phyloP scores from a whole-genome alignment of 2,113 vertebrate genomes.

The Apus apus region DNA sequence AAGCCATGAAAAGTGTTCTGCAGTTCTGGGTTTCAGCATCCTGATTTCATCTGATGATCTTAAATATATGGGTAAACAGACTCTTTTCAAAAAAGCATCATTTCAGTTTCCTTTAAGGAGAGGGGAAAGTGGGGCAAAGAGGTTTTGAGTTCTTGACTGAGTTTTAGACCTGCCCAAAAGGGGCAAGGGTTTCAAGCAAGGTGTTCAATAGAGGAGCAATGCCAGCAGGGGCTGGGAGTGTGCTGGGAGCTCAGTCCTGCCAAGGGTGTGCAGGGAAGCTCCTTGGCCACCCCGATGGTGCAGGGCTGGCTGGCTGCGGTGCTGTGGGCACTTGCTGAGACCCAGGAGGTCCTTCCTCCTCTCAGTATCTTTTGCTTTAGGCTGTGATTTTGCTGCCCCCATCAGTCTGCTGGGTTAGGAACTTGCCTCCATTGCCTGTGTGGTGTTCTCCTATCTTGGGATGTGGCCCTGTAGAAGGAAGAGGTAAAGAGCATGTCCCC shows the following conservation, averaged over 20 bases:
- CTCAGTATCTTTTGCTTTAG: conserved; percentile 18
- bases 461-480: not conserved
- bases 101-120: not conserved
- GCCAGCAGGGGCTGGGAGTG: not conserved
- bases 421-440: not conserved
- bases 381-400: conserved; percentile 73
- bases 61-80: not conserved
- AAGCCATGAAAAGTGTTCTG: not conserved
- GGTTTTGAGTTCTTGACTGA: not conserved
- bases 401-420: conserved; percentile 61
- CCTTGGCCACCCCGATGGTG: accelerated
- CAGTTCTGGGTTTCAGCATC: not conserved
- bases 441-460: not conserved
- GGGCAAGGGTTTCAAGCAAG: not conserved
- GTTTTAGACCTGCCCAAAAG: not conserved
- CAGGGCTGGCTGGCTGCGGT: not conserved
- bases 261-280: not conserved
- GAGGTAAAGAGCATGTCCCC: not conserved
- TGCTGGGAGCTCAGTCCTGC: not conserved
- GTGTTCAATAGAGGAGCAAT: not conserved
- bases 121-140: not conserved
- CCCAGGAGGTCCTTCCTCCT: conserved; percentile 24
- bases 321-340: not conserved
- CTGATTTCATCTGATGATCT: not conserved
- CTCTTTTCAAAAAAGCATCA: not conserved